Evolutionary conservation across 1,140 invertebrate genomes (phyloP).

Genomic region (Rhyacophila brunnea): DNA sequence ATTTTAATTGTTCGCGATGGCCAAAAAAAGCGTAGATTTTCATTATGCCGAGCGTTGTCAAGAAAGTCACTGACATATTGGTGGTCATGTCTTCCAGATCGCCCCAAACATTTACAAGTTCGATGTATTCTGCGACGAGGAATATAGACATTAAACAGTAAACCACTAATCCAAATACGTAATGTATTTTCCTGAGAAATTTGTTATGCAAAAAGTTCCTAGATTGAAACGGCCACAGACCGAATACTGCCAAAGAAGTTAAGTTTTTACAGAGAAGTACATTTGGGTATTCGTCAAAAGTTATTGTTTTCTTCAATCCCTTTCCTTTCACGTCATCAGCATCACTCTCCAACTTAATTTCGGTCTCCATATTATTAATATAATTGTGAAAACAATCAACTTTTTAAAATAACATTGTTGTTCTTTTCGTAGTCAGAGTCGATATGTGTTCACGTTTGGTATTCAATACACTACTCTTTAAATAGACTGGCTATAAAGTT

Average conservation of each 20-base stretch:
- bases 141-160: slow-evolving; percentile 29
- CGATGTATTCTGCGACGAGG: slow-evolving; percentile 31
- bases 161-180: slow-evolving; percentile 13
- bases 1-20: slow-evolving; percentile 23
- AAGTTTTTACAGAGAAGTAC: slow-evolving; percentile 28
- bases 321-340: too few species aligned
- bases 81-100: slow-evolving; percentile 35
- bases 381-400: too few species aligned
- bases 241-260: slow-evolving; percentile 26
- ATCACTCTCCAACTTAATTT: too few species aligned
- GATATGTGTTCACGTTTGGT: too few species aligned
- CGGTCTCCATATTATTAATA: too few species aligned
- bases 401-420: too few species aligned
- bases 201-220: slow-evolving; percentile 26
- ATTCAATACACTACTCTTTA: too few species aligned
- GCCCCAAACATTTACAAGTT: slow-evolving; percentile 31
- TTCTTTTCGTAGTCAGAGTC: too few species aligned
- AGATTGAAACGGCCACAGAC: slow-evolving; percentile 31
- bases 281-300: not conserved
- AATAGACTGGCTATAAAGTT: too few species aligned
- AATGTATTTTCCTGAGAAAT: slow-evolving; percentile 14
- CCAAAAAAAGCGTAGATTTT: slow-evolving; percentile 32
- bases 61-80: slow-evolving; percentile 32
- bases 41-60: slow-evolving; percentile 28
- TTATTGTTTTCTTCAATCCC: too few species aligned